phyloP scores from a whole-genome alignment of 2,113 vertebrate genomes.

The Xiphias gladius region DNA sequence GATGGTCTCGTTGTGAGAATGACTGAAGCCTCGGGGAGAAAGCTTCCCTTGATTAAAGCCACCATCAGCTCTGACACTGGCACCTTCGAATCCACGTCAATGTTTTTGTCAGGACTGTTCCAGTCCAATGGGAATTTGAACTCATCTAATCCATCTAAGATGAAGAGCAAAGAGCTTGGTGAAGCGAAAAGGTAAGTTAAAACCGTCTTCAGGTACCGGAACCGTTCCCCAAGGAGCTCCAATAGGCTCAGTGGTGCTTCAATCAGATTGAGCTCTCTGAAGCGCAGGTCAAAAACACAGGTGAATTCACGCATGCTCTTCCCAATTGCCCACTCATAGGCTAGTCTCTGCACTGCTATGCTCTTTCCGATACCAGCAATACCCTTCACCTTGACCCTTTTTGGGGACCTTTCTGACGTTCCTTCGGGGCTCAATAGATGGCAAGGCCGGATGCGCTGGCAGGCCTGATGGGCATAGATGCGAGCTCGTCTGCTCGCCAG shows the following conservation, averaged over 20 bases:
- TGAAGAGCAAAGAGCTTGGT: conserved; percentile 69
- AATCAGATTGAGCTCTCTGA: conserved; percentile 77
- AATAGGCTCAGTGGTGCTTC: conserved; percentile 62
- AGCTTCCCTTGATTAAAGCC: conserved; percentile 73
- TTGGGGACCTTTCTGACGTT: conserved; percentile 51
- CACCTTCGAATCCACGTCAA: conserved; percentile 38
- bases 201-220: conserved; percentile 64
- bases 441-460: conserved; percentile 65
- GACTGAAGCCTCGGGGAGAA: conserved; percentile 74
- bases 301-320: conserved; percentile 74
- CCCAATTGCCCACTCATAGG: conserved; percentile 85
- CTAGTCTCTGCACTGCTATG: conserved; percentile 79
- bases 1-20: conserved; percentile 78
- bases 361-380: conserved; percentile 86
- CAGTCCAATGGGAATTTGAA: conserved; percentile 72
- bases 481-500: conserved; percentile 75
- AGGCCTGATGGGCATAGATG: conserved; percentile 79
- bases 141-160: conserved; percentile 81
- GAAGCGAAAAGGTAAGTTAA: conserved; percentile 56
- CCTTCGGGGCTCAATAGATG: conserved; percentile 61
- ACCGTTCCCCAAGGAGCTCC: conserved; percentile 69
- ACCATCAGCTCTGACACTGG: conserved; percentile 73
- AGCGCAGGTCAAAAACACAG: conserved; percentile 77
- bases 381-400: conserved; percentile 82
- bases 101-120: conserved; percentile 50